phyloP scores from a whole-genome alignment of 2,113 vertebrate genomes.

The Forbesichthys papilliferus region DNA sequence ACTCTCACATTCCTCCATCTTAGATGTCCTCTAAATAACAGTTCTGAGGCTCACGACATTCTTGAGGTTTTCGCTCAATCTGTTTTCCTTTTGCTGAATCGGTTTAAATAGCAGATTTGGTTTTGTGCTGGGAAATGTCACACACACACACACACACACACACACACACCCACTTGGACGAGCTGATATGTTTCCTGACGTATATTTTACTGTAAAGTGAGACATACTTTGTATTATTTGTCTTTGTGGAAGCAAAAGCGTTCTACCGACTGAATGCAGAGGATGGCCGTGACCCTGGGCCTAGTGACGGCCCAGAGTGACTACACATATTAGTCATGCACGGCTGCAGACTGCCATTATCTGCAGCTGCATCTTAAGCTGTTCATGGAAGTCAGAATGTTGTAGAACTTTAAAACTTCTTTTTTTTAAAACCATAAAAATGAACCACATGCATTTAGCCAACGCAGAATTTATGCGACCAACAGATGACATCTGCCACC shows the following conservation, averaged over 20 bases:
- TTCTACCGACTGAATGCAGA: slow-evolving; percentile 43
- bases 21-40: slow-evolving; percentile 65
- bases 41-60: slow-evolving; percentile 61
- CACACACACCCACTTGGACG: slow-evolving; percentile 22
- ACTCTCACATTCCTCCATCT: slow-evolving; percentile 52
- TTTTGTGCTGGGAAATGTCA: slow-evolving; percentile 38
- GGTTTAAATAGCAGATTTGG: slow-evolving; percentile 53
- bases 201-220: slow-evolving; percentile 31
- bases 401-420: too few species aligned
- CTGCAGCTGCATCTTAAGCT: too few species aligned
- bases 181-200: slow-evolving; percentile 18
- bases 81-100: slow-evolving; percentile 54
- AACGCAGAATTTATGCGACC: too few species aligned
- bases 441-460: too few species aligned
- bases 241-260: slow-evolving; percentile 53
- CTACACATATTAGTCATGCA: too few species aligned
- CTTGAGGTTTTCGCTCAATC: slow-evolving; percentile 70
- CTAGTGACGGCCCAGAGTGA: too few species aligned
- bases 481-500: too few species aligned
- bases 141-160: slow-evolving; percentile 36
- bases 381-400: too few species aligned
- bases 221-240: slow-evolving; percentile 35
- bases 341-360: too few species aligned
- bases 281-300: slow-evolving; percentile 56
- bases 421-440: too few species aligned